Evolutionary conservation across 1,140 invertebrate species (phyloP).

Genomic region (Melipona quadrifasciata): DNA sequence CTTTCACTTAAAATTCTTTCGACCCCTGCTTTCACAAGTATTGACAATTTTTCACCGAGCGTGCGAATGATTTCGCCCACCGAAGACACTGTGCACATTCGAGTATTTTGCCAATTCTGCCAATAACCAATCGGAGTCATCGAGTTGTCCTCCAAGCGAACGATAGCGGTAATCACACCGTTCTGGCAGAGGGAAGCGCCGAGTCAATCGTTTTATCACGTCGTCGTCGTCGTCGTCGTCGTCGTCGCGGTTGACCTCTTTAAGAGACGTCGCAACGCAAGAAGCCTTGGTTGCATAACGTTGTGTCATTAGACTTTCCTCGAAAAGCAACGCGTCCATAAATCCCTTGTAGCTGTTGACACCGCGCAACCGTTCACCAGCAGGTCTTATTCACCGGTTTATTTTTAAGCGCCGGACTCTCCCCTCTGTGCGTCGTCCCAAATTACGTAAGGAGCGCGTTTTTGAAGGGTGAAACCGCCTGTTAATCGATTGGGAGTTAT

Average conservation of each 20-base stretch:
- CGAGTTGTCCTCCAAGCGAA: neutral
- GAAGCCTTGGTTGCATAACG: constrained; percentile 50
- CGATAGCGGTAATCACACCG: neutral
- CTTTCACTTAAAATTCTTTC: too few species aligned
- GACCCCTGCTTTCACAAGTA: too few species aligned
- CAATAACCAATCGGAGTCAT: neutral
- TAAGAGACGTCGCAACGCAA: neutral
- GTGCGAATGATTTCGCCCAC: too few species aligned
- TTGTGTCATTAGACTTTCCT: constrained; percentile 63
- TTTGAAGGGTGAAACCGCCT: constrained; percentile 46
- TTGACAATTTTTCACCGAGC: too few species aligned
- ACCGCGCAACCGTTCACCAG: constrained; percentile 34
- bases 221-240: too few species aligned
- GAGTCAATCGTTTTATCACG: constrained; percentile 9
- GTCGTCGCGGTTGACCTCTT: constrained; percentile 5
- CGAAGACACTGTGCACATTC: too few species aligned
- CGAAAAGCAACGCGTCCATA: constrained; percentile 58
- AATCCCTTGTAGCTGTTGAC: constrained; percentile 62
- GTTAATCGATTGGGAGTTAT: too few species aligned
- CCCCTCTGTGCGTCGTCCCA: constrained; percentile 4
- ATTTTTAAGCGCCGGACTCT: constrained; percentile 53
- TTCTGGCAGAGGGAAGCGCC: neutral
- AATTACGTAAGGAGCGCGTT: constrained; percentile 49
- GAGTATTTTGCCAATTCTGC: too few species aligned
- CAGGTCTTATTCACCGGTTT: constrained; percentile 63